phyloP scores from a whole-genome alignment of 2,888 invertebrate genomes.

The Parascotia fuliginaria region DNA sequence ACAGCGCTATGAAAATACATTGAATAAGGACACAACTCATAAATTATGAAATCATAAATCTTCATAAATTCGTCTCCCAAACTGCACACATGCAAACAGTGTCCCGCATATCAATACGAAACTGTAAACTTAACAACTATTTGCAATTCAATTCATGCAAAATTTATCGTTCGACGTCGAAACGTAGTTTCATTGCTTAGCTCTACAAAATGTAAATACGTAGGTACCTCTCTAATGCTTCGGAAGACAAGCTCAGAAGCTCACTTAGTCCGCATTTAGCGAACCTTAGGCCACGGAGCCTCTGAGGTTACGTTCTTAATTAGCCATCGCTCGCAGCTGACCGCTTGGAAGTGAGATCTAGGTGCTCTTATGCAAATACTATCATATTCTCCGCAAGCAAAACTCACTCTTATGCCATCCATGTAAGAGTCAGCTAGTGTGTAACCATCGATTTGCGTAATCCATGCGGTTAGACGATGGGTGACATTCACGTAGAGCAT shows the following conservation, averaged over 20 bases:
- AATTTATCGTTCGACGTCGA: constrained; percentile 56
- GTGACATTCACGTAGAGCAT: constrained; percentile 61
- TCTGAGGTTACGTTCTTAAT: constrained; percentile 81
- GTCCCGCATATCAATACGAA: constrained; percentile 54
- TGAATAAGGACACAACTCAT: constrained; percentile 20
- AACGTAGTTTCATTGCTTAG: constrained; percentile 41
- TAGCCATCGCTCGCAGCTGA: constrained; percentile 80
- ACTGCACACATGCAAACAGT: constrained; percentile 32
- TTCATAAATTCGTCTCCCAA: constrained; percentile 23
- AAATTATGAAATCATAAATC: constrained; percentile 48
- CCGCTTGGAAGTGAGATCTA: constrained; percentile 74
- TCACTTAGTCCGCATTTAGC: constrained; percentile 77
- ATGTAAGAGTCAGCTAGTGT: constrained; percentile 25
- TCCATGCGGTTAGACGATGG: constrained; percentile 55
- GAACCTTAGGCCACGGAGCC: constrained; percentile 66
- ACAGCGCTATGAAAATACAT: constrained; percentile 2
- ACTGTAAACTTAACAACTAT: constrained; percentile 59
- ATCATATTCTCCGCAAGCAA: constrained; percentile 23
- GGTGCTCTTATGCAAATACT: constrained; percentile 45
- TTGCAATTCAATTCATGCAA: constrained; percentile 70
- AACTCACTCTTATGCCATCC: constrained; percentile 32
- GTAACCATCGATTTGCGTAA: constrained; percentile 42
- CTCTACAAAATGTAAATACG: constrained; percentile 52
- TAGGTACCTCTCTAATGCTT: constrained; percentile 55
- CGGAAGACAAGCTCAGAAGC: constrained; percentile 67